Base-by-base conservation (phyloP, 2,113 vertebrate genomes). In the Engystomops pustulosus region DNA sequence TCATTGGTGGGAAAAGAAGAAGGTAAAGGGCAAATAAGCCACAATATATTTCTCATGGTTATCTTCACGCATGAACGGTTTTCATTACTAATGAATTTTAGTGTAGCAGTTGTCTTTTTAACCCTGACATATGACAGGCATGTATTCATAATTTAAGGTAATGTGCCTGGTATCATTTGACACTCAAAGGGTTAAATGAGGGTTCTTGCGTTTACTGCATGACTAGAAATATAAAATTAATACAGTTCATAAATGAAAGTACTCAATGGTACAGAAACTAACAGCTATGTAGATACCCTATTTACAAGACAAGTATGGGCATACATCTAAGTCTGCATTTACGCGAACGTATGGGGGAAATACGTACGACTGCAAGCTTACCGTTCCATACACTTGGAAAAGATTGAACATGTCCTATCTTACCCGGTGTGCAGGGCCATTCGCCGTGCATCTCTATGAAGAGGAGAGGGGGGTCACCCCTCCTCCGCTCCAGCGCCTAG, bases 1-100 rank as follows among this genome's bases (percentile, higher is more conserved):
- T 91, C 88, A 89, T 91, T 38, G 95, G 96, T 58, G 96, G 94
- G 51, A 98, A 96, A 94, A 95, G 97, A 90, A 95, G 97, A 93
- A 98, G 96, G 96, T 98, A 92, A 71, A 83, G 20, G n/a, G 11
- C 6, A 6, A 17, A 10, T 7, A 32, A 5, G 41, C 10, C 10
- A 3, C 23, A 27, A 12, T 30, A 11, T 34, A 41, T 20, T 45
- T 3, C 12, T 27, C 15, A 65, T 36, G 32, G 8, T 5, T 34
- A 86, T 86, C 8, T 80, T 47, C 30, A 36, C 71, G 79, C 72
- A 27, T 85, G 86, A 36, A 67, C 6, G 32, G 83, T 75, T 53
- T 87, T 17, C 25, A 4, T 27, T 78, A 72, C 76, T 70, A 1
- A 62, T 25, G 69, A 67, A 70, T 1, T 85, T 3, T 75, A 14